A percentile compares a stretch with the other conserved stretches of the same genome.
Evolutionary conservation across 2,888 invertebrate genomes (phyloP).

Genomic region (Hirtodrosophila cameraria): DNA sequence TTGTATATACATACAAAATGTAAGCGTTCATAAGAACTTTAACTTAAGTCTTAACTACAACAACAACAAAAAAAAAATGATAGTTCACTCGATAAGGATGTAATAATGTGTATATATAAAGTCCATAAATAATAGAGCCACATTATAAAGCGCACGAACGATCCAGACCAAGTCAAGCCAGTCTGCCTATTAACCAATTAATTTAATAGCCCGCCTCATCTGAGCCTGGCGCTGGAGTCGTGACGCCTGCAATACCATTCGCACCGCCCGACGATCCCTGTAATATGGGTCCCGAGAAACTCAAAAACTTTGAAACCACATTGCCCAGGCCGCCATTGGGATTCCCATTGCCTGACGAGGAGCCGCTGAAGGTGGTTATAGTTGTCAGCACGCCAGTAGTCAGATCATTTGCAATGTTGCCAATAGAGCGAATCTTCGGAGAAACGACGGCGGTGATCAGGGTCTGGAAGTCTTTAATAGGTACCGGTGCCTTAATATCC

Average conservation of each 20-base stretch:
- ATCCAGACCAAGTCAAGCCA: slow-evolving; percentile 11
- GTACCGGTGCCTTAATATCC: slow-evolving; percentile 88
- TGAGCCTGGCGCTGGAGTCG: slow-evolving; percentile 81
- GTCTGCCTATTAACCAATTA: slow-evolving; percentile 2
- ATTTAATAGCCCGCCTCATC: slow-evolving; percentile 83
- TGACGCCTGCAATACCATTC: slow-evolving; percentile 66
- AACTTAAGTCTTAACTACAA: slow-evolving; percentile 46
- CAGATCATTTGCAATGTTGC: slow-evolving; percentile 88
- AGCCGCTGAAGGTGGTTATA: slow-evolving; percentile 85
- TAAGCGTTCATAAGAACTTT: slow-evolving; percentile 34
- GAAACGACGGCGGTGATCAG: slow-evolving; percentile 89
- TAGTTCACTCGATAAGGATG: slow-evolving; percentile 18
- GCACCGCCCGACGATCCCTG: slow-evolving; percentile 83
- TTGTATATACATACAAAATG: slow-evolving; percentile 47
- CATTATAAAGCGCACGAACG: slow-evolving; percentile 21
- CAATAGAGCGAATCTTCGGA: slow-evolving; percentile 88
- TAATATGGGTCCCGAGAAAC: slow-evolving; percentile 84
- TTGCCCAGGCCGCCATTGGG: slow-evolving; percentile 82
- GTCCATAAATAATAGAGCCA: slow-evolving; percentile 47
- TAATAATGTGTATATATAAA: slow-evolving; percentile 15
- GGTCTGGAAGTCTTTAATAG: slow-evolving; percentile 87
- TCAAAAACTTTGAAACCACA: slow-evolving; percentile 82
- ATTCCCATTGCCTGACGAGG: slow-evolving; percentile 84
- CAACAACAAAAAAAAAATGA: slow-evolving; percentile 30
- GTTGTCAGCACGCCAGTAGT: slow-evolving; percentile 86